These are phyloP conservation scores for Thelaira solivaga DNA, from an alignment of 2,888 invertebrate genomes.

Conservation along the genomic window DNA sequence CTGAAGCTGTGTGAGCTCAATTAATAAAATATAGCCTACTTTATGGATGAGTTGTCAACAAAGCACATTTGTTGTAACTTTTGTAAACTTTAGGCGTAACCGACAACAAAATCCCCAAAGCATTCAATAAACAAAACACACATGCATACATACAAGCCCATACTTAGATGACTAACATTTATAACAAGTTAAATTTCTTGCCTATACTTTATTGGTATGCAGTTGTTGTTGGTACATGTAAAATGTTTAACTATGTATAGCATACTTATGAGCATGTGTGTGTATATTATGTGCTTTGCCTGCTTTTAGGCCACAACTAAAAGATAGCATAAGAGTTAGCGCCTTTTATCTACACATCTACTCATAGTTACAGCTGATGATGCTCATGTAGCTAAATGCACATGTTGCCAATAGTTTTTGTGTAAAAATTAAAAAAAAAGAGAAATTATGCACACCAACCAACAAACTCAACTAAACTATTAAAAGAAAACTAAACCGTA, in stretches of 20 bases:
- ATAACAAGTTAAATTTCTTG: constrained; percentile 22
- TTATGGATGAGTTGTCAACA: constrained; percentile 53
- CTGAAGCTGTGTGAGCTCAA: constrained; percentile 43
- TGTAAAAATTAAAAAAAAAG: constrained; percentile 19
- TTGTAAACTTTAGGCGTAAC: constrained; percentile 53
- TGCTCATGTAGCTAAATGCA: constrained; percentile 22
- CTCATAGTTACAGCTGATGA: background rate
- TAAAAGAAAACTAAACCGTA: constrained; percentile 22
- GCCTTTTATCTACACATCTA: too few species aligned
- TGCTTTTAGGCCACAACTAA: background rate
- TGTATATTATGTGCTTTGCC: background rate
- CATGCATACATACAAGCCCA: too few species aligned
- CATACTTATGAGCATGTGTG: background rate
- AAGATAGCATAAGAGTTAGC: background rate
- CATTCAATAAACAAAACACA: constrained; percentile 38
- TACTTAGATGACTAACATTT: background rate
- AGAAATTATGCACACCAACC: constrained; percentile 1
- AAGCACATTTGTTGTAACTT: constrained; percentile 46
- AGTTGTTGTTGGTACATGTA: background rate
- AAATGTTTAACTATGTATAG: constrained; percentile 3
- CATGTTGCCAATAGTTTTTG: constrained; percentile 34
- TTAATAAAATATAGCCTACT: constrained; percentile 59
- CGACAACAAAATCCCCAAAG: constrained; percentile 51
- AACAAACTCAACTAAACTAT: constrained; percentile 14
- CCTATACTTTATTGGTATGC: background rate